phyloP scores from a whole-genome alignment of 2,113 vertebrate species.

The Hippoglossus stenolepis region DNA sequence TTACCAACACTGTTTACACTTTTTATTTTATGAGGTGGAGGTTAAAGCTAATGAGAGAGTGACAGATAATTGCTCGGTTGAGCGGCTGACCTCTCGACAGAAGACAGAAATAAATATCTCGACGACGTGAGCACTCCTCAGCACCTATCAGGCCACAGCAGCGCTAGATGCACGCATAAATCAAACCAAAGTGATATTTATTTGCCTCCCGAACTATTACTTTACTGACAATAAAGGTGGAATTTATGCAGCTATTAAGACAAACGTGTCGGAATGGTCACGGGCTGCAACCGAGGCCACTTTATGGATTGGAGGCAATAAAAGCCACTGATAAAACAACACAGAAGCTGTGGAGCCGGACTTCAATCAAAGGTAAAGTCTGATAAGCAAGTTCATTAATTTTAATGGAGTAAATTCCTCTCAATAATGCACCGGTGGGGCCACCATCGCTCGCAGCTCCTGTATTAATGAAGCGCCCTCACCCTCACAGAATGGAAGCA shows the following conservation, averaged over 20 bases:
- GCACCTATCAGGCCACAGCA: conserved; percentile 20
- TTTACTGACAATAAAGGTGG: conserved; percentile 67
- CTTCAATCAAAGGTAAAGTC: conserved; percentile 62
- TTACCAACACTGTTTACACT: background rate
- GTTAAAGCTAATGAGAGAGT: conserved; percentile 39
- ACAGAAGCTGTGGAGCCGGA: conserved; percentile 38
- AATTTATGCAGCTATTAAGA: conserved; percentile 70
- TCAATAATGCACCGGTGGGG: conserved; percentile 27
- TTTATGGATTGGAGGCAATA: conserved; percentile 65
- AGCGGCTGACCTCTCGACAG: conserved; percentile 41
- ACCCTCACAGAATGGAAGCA: background rate
- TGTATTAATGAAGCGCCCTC: conserved; percentile 24
- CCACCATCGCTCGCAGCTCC: conserved; percentile 33
- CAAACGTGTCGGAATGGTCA: conserved; percentile 55
- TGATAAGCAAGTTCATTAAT: conserved; percentile 67
- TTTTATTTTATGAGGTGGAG: conserved; percentile 1
- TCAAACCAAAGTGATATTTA: conserved; percentile 68
- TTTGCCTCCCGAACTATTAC: conserved; percentile 68
- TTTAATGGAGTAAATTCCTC: conserved; percentile 61
- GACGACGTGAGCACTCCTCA: conserved; percentile 8
- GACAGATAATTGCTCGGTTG: conserved; percentile 21
- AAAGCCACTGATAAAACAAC: conserved; percentile 66
- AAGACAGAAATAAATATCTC: conserved; percentile 40
- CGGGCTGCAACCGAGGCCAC: conserved; percentile 39
- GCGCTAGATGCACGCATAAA: conserved; percentile 24